phyloP scores from a whole-genome alignment of 2,113 vertebrate genomes.

The Protobothrops flavoviridis region DNA sequence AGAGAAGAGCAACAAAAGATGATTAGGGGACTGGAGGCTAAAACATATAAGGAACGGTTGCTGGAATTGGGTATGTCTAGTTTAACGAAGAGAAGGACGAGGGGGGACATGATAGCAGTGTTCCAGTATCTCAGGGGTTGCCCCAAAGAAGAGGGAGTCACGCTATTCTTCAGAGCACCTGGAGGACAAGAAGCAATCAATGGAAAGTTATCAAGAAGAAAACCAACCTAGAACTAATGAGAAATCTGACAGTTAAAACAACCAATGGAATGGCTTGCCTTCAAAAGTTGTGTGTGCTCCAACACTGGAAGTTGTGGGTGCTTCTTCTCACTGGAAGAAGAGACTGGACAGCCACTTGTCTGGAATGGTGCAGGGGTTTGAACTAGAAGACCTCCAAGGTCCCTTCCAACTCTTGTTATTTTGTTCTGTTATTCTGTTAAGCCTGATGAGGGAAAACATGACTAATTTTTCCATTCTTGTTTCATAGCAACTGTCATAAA shows the following conservation, averaged over 20 bases:
- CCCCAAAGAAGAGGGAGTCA: background rate
- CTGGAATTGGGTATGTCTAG: background rate
- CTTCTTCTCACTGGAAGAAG: background rate
- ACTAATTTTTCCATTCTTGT: slow-evolving; percentile 24
- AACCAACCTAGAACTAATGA: background rate
- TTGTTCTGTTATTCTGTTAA: background rate
- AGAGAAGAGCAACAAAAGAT: background rate
- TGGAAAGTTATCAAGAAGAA: background rate
- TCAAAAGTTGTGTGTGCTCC: background rate
- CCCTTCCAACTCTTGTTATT: background rate
- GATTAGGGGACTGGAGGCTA: background rate
- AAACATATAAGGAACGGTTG: background rate
- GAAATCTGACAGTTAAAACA: background rate
- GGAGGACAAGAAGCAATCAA: background rate
- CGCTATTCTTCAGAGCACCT: background rate
- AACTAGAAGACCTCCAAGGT: background rate
- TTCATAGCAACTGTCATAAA: slow-evolving; percentile 18
- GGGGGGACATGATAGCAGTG: fast-evolving
- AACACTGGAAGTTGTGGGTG: background rate
- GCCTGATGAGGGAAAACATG: background rate
- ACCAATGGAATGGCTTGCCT: background rate
- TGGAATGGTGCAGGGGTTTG: background rate
- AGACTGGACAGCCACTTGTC: background rate
- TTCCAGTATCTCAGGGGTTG: background rate
- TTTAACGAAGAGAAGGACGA: background rate